These are phyloP conservation scores for Zaprionus capensis DNA, from an alignment of 1,140 invertebrate genomes.

Conservation along the genomic window DNA sequence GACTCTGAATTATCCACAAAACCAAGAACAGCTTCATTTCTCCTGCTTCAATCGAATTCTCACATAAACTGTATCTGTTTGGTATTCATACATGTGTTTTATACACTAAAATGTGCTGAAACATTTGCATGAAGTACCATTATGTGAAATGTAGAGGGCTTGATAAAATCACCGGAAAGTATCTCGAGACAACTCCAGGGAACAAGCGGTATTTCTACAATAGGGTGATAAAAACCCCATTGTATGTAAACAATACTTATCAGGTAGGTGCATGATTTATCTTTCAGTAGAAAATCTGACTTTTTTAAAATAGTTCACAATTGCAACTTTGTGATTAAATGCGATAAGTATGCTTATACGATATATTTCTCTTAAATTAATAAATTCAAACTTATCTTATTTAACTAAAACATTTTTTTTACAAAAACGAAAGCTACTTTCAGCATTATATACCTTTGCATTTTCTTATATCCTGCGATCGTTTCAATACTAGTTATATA, in stretches of 20 bases:
- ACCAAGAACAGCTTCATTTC: slow-evolving; percentile 43
- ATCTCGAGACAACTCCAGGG: slow-evolving; percentile 17
- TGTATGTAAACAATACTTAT: slow-evolving; percentile 24
- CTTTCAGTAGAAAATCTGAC: slow-evolving; percentile 1
- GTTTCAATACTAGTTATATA: too few relatives aligned
- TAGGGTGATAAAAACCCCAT: slow-evolving; percentile 51
- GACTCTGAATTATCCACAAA: slow-evolving; percentile 37
- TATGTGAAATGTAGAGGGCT: slow-evolving; percentile 51
- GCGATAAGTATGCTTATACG: not conserved
- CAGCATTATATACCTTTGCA: too few relatives aligned
- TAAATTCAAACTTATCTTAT: not conserved
- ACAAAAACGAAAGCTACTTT: too few relatives aligned
- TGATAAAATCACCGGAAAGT: slow-evolving; percentile 48
- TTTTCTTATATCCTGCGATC: too few relatives aligned
- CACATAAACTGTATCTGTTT: slow-evolving; percentile 28
- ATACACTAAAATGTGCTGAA: slow-evolving; percentile 43
- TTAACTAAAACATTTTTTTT: not conserved
- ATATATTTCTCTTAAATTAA: too few relatives aligned
- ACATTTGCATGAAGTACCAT: slow-evolving; percentile 59
- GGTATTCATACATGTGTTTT: slow-evolving; percentile 21
- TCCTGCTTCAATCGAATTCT: slow-evolving; percentile 20
- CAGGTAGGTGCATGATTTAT: not conserved
- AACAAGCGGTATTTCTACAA: slow-evolving; percentile 29
- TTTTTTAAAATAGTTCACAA: not conserved
- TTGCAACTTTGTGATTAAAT: not conserved